A percentile compares a stretch with the other conserved stretches of the same genome.
Conservation (phyloP, 2,888 invertebrate species). For the Schrankia costaestrigalis region DNA sequence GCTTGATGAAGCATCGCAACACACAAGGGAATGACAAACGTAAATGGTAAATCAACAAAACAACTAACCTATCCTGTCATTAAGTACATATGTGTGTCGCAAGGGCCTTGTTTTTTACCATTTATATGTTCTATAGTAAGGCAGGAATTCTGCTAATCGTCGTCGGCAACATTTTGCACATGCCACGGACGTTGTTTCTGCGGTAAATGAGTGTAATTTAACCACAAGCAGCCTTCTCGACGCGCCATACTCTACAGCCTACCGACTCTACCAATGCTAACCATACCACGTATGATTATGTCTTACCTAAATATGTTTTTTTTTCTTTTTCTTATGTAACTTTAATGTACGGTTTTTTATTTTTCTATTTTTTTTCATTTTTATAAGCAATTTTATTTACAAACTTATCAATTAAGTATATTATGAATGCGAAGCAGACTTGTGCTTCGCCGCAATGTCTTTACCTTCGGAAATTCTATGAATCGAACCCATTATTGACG, state of each 20-base stretch:
- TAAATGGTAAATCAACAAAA: slow-evolving; percentile 64
- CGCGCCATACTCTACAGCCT: slow-evolving; percentile 34
- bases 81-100: slow-evolving; percentile 53
- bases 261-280: slow-evolving; percentile 17
- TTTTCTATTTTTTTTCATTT: neutral
- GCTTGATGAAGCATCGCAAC: slow-evolving; percentile 43
- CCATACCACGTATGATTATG: slow-evolving; percentile 26
- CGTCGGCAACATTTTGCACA: slow-evolving; percentile 68
- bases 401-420: no score
- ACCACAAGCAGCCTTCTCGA: slow-evolving; percentile 52
- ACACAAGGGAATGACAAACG: slow-evolving; percentile 36
- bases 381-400: no score
- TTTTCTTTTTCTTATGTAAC: slow-evolving; percentile 8
- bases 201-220: slow-evolving; percentile 73
- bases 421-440: no score
- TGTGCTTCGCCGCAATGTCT: no score
- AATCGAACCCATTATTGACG: no score
- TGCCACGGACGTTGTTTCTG: slow-evolving; percentile 61
- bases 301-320: slow-evolving; percentile 25
- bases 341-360: slow-evolving; percentile 5
- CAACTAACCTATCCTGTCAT: slow-evolving; percentile 48
- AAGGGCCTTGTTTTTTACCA: slow-evolving; percentile 69
- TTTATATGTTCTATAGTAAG: slow-evolving; percentile 70
- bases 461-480: no score
- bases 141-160: slow-evolving; percentile 76